Base-by-base conservation (phyloP, 2,888 invertebrate genomes). In the Cerastis rubricosa region DNA sequence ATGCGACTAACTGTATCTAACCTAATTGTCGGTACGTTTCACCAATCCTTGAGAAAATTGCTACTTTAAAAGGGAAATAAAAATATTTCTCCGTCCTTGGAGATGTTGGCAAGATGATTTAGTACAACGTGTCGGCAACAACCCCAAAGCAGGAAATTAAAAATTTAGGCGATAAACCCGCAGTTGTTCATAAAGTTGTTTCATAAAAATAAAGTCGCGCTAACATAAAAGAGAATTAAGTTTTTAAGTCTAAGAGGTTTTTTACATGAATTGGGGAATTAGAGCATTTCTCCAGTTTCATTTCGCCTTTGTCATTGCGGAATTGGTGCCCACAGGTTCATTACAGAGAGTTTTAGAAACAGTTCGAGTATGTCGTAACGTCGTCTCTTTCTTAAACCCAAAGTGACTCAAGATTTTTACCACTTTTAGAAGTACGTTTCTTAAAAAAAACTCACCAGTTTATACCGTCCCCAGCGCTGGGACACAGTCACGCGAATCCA, bases 51-150 rank as follows among this genome's bases (percentile, higher is more conserved):
- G 40, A 43, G 19, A 51, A 51, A 61, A 51, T 8, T 47, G 19
- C 17, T 43, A 43, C 19, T 29, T 35, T 51, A 29, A 7, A n/a
- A n/a, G 25, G 43, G 63, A 22, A 9, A 17, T 14, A 65, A 49
- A 66, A 66, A 29, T 51, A 45, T 29, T 19, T 40, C 14, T 12
- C 45, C 4, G 19, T 7, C 45, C 61, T 51, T 43, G 57, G 17
- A 49, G 19, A 5, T 35, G 69, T n/a, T 45, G 22, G 22, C 61
- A 78, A 54, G 17, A 51, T 78, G 25, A 69, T 78, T 78, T 45
- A 78, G 54, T 61, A 45, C 43, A 69, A 8, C 25, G 12, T 54
- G 45, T 70, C 19, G 9, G 51, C 22, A 40, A 40, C 51, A 47
- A 63, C 40, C 35, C 35, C 17, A 35, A 47, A 68, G 43, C 22